Evolutionary conservation across 2,113 vertebrate genomes (phyloP).

Genomic region (Petrocephalus zakoni): DNA sequence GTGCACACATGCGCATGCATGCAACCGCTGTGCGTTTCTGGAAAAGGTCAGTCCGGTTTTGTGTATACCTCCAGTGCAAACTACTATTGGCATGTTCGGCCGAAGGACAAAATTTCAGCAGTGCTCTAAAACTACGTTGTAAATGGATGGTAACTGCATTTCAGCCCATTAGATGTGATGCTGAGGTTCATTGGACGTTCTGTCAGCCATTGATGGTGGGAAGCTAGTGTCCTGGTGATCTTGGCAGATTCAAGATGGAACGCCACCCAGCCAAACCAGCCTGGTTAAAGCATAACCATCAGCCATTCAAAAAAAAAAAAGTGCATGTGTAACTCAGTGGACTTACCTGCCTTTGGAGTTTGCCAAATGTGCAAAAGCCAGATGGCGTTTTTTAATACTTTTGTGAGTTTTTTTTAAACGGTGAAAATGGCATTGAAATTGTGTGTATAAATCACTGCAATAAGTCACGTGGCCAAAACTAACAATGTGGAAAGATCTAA

Average conservation of each 20-base stretch:
- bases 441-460: conserved; percentile 16
- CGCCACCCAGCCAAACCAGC: background rate
- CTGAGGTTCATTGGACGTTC: background rate
- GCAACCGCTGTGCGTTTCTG: background rate
- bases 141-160: background rate
- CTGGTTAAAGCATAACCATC: background rate
- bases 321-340: background rate
- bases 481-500: background rate
- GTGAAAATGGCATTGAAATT: conserved; percentile 9
- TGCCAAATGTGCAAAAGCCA: background rate
- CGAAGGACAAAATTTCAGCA: conserved; percentile 9
- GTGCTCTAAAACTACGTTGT: background rate
- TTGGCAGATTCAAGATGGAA: background rate
- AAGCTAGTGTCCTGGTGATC: background rate
- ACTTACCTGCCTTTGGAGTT: background rate
- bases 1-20: background rate
- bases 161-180: background rate
- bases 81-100: background rate
- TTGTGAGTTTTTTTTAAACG: conserved; percentile 16
- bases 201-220: background rate
- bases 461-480: conserved; percentile 7
- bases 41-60: no score
- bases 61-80: background rate
- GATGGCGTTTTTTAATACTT: background rate
- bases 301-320: background rate